phyloP scores from a whole-genome alignment of 1,140 invertebrate species.

The Halictus rubicundus region DNA sequence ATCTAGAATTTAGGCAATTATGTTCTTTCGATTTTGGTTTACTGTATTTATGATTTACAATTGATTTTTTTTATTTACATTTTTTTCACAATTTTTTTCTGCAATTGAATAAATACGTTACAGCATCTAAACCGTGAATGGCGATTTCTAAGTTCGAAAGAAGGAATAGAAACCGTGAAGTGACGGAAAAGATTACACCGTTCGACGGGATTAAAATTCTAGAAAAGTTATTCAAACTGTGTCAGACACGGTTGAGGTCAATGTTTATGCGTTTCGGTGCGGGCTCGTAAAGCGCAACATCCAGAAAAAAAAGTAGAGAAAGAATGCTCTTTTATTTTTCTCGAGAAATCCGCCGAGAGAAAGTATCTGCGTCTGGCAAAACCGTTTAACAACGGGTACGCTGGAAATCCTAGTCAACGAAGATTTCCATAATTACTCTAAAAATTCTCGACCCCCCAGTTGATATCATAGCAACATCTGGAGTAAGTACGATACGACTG shows the following conservation, averaged over 20 bases:
- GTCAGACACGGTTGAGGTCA: not conserved
- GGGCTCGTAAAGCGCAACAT: not conserved
- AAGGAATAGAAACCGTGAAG: not conserved
- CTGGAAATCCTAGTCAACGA: slow-evolving; percentile 17
- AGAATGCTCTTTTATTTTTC: slow-evolving; percentile 39
- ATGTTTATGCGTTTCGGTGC: not conserved
- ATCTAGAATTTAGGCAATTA: no score
- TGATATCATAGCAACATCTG: no score
- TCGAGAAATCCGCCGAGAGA: slow-evolving; percentile 53
- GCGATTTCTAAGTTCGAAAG: not conserved
- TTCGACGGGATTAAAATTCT: not conserved
- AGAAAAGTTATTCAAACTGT: not conserved
- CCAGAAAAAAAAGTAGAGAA: slow-evolving; percentile 30
- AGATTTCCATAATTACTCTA: slow-evolving; percentile 11
- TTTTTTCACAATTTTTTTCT: no score
- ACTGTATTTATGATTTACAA: no score
- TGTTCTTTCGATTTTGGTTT: no score
- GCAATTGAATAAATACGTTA: no score
- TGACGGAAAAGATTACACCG: not conserved
- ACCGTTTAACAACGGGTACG: slow-evolving; percentile 39
- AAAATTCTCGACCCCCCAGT: not conserved
- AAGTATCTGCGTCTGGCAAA: slow-evolving; percentile 40
- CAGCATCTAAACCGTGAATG: not conserved
- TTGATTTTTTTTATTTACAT: no score
- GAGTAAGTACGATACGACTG: no score